These are phyloP conservation scores for Antechinus flavipes DNA, from an alignment of 2,113 vertebrate species.

Conservation along the genomic window DNA sequence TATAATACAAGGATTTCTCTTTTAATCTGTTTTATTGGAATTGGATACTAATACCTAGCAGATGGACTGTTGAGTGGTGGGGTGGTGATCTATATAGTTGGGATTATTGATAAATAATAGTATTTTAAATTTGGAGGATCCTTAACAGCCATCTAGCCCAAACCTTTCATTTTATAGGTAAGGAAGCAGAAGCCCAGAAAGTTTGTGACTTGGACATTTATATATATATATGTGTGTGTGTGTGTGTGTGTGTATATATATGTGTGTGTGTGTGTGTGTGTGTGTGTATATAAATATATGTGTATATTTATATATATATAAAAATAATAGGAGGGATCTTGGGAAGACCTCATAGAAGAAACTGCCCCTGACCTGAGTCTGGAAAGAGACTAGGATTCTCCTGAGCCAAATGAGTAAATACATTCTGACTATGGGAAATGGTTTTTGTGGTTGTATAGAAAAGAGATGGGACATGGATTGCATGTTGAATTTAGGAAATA, in stretches of 20 bases:
- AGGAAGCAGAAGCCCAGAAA: not conserved
- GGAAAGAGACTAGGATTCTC: too few relatives aligned
- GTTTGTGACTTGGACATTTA: not conserved
- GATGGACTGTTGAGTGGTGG: not conserved
- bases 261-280: too few relatives aligned
- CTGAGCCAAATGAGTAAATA: not conserved
- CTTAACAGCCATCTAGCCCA: not conserved
- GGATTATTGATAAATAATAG: not conserved
- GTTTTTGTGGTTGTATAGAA: not conserved
- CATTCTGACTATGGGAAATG: not conserved
- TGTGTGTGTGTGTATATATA: not conserved
- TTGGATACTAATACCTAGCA: slow-evolving; percentile 13
- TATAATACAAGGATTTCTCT: not conserved
- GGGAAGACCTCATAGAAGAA: not conserved
- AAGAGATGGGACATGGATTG: not conserved
- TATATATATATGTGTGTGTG: not conserved
- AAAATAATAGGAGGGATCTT: not conserved
- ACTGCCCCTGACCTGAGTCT: not conserved
- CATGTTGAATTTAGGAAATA: not conserved
- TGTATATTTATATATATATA: too few relatives aligned
- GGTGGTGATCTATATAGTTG: not conserved
- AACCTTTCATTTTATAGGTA: not conserved
- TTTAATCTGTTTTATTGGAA: slow-evolving; percentile 27
- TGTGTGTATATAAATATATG: too few relatives aligned
- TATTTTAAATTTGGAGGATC: not conserved